Evolutionary conservation across 2,113 vertebrate genomes (phyloP).

Genomic region (Austrofundulus limnaeus): DNA sequence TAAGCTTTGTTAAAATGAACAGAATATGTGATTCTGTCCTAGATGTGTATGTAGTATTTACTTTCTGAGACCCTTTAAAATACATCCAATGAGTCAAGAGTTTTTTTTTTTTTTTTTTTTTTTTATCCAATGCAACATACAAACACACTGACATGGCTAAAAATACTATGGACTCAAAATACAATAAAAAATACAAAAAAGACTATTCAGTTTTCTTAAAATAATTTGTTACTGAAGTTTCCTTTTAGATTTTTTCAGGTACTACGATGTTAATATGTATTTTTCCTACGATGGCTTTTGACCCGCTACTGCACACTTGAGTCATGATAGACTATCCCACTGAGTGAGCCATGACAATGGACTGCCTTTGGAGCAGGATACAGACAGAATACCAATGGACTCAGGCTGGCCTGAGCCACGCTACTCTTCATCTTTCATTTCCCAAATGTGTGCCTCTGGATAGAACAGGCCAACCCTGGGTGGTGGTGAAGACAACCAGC

Average conservation of each 20-base stretch:
- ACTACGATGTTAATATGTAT: not conserved
- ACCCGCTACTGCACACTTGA: constrained; percentile 49
- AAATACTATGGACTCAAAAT: too few relatives aligned
- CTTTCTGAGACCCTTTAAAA: too few relatives aligned
- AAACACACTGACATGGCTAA: too few relatives aligned
- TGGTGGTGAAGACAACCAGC: constrained; percentile 51
- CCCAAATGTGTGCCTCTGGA: constrained; percentile 59
- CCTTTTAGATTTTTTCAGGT: not conserved
- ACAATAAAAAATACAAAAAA: too few relatives aligned
- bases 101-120: too few relatives aligned
- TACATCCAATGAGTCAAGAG: too few relatives aligned
- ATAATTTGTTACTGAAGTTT: too few relatives aligned
- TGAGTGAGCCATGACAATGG: constrained; percentile 66
- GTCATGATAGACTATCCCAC: constrained; percentile 67
- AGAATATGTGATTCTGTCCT: too few relatives aligned
- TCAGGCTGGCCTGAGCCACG: constrained; percentile 42
- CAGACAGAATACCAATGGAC: constrained; percentile 71
- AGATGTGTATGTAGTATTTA: too few relatives aligned
- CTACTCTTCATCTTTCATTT: constrained; percentile 67
- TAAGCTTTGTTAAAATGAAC: too few relatives aligned
- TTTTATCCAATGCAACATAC: too few relatives aligned
- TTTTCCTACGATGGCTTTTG: constrained; percentile 45
- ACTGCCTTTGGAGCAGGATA: constrained; percentile 69
- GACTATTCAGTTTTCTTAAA: too few relatives aligned
- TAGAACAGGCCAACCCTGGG: constrained; percentile 36